Base-by-base conservation (phyloP, 2,113 vertebrate genomes). In the Cnemophilus loriae region DNA sequence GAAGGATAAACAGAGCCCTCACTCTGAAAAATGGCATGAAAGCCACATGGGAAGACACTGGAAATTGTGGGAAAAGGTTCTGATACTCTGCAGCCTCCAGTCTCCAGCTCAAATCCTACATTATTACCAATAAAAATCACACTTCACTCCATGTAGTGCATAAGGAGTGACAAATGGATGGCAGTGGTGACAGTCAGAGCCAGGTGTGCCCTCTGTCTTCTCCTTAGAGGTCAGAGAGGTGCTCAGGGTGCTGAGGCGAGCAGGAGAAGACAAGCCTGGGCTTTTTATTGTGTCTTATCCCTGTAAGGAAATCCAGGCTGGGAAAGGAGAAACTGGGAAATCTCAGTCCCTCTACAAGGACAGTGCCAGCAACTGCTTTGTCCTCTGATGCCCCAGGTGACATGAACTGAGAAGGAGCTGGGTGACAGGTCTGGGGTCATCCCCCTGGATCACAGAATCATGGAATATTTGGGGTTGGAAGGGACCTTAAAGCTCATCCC, bases 211-310 rank as follows among this genome's bases (percentile, higher is more conserved):
- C 52, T 63, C 63, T 89, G 52, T 26, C 50, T 16, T 37, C 60
- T 55, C 22, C 17, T 64, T 41, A 69, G 41, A 37, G 41, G 41
- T 68, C 68, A 37, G 56, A 35, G 44, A 67, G 39, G 16, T 53
- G 53, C 30, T 42, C 0, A 0, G 9, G 13, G 16, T 17, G 68
- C 13, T 35, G 33, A 49, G 50, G 21, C 53, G 14, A 81, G 44
- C 42, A 80, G 46, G 11, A 81, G 27, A 71, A 77, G 28, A 73
- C 37, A 60, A 53, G 6, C 2, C 17, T 49, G 11, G 50, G 35
- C 2, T 53, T 82, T 64, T 47, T 3, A 10, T 28, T 35, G 15
- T 39, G 14, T 33, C 32, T 35, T 28, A 33, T 3, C 11, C 28
- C 49, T 26, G 4, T 23, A 16, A 77, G 52, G 35, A 90, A 59